phyloP scores from a whole-genome alignment of 2,113 vertebrate species.

The Monopterus albus region DNA sequence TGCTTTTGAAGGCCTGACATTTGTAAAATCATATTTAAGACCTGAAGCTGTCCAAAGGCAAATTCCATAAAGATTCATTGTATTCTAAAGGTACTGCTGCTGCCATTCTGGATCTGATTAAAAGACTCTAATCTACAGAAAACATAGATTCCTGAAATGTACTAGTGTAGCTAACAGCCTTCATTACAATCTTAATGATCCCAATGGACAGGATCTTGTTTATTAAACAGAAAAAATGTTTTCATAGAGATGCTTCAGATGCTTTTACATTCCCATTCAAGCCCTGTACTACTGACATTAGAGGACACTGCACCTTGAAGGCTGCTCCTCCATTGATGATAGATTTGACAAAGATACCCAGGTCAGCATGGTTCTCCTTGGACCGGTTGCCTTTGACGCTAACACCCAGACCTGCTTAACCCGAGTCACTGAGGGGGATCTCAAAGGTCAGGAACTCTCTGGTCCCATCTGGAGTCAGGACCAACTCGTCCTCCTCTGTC shows the following conservation, averaged over 20 bases:
- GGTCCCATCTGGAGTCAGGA: constrained; percentile 95
- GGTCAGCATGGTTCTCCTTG: constrained; percentile 96
- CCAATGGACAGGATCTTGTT: too few species aligned
- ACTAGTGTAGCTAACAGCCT: too few species aligned
- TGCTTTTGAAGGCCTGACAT: neutral
- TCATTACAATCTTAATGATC: too few species aligned
- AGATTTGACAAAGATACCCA: constrained; percentile 99
- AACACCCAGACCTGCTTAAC: constrained; percentile 95
- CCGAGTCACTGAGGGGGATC: constrained; percentile 96
- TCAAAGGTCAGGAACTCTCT: constrained; percentile 97
- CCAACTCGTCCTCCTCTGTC: constrained; percentile 91
- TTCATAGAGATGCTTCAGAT: too few species aligned
- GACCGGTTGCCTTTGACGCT: constrained; percentile 98
- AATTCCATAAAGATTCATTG: neutral
- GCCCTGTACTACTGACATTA: neutral
- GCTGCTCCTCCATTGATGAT: constrained; percentile 98
- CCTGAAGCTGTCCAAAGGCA: neutral
- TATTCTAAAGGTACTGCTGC: neutral
- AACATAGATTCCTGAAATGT: too few species aligned
- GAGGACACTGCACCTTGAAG: constrained; percentile 85
- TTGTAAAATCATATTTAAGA: too few species aligned
- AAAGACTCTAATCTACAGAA: neutral
- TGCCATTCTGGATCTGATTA: too few species aligned
- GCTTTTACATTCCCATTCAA: neutral
- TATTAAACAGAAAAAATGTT: too few species aligned